Conservation (phyloP, 2,888 invertebrate genomes). For the Pyrrhosoma nymphula region DNA sequence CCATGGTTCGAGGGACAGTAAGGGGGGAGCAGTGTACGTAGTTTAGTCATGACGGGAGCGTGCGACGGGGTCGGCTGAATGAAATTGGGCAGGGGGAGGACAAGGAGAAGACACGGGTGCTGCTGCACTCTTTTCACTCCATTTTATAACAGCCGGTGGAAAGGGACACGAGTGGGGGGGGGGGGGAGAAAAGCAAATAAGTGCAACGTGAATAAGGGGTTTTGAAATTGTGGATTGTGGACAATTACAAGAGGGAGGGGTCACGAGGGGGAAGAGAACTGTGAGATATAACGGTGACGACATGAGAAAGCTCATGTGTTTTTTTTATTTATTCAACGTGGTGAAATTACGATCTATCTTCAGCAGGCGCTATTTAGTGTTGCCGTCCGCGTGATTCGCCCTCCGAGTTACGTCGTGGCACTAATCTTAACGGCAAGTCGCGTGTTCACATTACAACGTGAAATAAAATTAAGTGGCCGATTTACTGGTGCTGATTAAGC, state of each 20-base stretch:
- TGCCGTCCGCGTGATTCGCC: not conserved
- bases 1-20: conserved; percentile 28
- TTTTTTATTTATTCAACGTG: not conserved
- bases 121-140: not conserved
- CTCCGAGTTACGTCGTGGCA: too few species aligned
- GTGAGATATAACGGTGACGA: not conserved
- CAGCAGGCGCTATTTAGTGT: not conserved
- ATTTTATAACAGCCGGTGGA: not conserved
- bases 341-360: not conserved
- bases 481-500: too few species aligned
- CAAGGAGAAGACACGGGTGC: not conserved
- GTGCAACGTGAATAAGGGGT: conserved; percentile 21
- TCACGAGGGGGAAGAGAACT: conserved; percentile 12
- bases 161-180: not conserved
- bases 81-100: not conserved
- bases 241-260: not conserved
- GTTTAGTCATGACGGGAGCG: conserved; percentile 34
- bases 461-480: too few species aligned
- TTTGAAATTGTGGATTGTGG: not conserved
- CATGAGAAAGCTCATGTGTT: not conserved
- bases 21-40: not conserved
- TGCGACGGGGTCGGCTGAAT: not conserved
- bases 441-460: too few species aligned
- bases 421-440: too few species aligned
- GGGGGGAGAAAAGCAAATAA: conserved; percentile 45